Evolutionary conservation across 1,140 invertebrate genomes (phyloP), one percentile per base, ranked within the genome.

Genomic region (Drosophila sp.): DNA sequence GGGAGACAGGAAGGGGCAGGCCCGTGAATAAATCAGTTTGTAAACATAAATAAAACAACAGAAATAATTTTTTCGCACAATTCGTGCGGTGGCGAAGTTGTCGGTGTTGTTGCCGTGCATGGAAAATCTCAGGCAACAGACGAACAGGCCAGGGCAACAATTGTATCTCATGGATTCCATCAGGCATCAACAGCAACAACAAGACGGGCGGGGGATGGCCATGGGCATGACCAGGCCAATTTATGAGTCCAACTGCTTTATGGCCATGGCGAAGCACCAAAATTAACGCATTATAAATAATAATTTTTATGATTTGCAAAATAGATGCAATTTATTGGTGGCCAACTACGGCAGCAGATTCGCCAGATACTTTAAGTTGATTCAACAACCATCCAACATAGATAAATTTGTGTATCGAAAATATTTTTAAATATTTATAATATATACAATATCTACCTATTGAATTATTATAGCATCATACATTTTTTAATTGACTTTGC

Each of bases 21-120:
- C 32, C 36, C 34, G 67, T 64, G 77, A 76, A 83, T 79, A 83
- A 83, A 83, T 83, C 80, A 82, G 80, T 76, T 76, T 80, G 80
- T 81, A 78, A 83, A 83, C 78, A 83, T 78, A 81, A 83, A 81
- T 81, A 82, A 80, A 80, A 80, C 78, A 81, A 76, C 72, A 77
- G 73, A 82, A 79, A 78, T 78, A 71, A 74, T 69, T 73, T 53
- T 80, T 81, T 64, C 41, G 78, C 79, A 77, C 69, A 71, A 71
- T 80, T 80, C 63, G 64, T 58, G 77, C 45, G 48, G 18, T 45
- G 40, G 45, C 27, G 45, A 38, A 56, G 50, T 64, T 72, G 69
- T 67, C 46, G 63, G 46, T 32, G 45, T 29, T 14, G 34, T 5
- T 46, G 70, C 46, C 36, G 46, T 67, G 70, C 70, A 58, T 72